A percentile compares a stretch with the other conserved stretches of the same genome.
phyloP scores from a whole-genome alignment of 2,113 vertebrate species.

The Chroicocephalus ridibundus region DNA sequence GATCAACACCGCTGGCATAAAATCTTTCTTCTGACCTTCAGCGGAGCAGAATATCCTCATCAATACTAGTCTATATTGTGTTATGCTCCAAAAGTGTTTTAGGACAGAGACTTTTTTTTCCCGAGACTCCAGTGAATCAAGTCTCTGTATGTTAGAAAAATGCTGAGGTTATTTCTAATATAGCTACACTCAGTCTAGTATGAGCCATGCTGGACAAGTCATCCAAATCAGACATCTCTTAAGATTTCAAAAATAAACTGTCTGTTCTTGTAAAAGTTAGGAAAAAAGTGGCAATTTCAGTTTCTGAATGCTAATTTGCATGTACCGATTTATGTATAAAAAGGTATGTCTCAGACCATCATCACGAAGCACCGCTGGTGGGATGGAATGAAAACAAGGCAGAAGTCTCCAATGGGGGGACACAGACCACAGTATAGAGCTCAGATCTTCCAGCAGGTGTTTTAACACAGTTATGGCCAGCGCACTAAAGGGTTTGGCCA shows the following conservation, averaged over 20 bases:
- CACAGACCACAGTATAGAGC: not conserved
- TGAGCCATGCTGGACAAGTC: not conserved
- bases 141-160: not conserved
- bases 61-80: not conserved
- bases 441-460: not conserved
- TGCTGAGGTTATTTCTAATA: not conserved
- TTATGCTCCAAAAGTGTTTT: not conserved
- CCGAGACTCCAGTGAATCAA: not conserved
- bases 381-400: not conserved
- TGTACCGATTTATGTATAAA: not conserved
- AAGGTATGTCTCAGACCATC: not conserved
- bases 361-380: not conserved
- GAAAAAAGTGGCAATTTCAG: not conserved
- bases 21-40: not conserved
- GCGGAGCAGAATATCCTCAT: not conserved
- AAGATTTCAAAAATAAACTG: not conserved
- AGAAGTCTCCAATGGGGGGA: not conserved
- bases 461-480: not conserved
- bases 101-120: not conserved
- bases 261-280: not conserved
- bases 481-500: not conserved
- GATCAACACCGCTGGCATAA: not conserved
- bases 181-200: not conserved
- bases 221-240: not conserved
- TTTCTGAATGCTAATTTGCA: not conserved